These are phyloP conservation scores for Seira ritae DNA, from an alignment of 2,888 invertebrate genomes.

Conservation along the genomic window DNA sequence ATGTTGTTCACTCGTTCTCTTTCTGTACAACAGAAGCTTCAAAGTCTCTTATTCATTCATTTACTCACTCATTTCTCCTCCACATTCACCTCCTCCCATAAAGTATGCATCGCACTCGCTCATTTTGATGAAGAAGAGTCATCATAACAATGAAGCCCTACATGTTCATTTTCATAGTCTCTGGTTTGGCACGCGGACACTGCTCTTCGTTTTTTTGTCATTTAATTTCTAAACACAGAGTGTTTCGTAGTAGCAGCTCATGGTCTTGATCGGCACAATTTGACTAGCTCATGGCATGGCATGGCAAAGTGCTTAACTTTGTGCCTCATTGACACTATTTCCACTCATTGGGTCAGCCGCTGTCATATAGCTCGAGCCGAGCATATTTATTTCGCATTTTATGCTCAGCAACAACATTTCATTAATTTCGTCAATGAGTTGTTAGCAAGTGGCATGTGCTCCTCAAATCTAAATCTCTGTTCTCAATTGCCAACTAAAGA, in stretches of 20 bases:
- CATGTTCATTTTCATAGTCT: not conserved
- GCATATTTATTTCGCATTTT: no score
- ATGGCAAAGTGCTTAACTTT: not conserved
- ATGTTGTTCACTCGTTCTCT: not conserved
- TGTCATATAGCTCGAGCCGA: no score
- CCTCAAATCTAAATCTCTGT: not conserved
- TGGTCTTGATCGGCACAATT: not conserved
- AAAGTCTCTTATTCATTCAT: not conserved
- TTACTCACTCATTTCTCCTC: not conserved
- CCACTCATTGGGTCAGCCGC: not conserved
- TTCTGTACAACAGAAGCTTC: not conserved
- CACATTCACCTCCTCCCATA: not conserved
- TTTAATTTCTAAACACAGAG: no score
- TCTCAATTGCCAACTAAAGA: not conserved
- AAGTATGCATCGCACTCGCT: not conserved
- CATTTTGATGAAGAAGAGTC: not conserved
- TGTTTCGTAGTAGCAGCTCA: not conserved
- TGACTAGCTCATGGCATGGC: not conserved
- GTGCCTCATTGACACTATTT: slow-evolving; percentile 11
- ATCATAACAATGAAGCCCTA: not conserved
- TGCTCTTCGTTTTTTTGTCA: no score
- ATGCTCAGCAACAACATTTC: not conserved
- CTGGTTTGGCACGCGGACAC: no score
- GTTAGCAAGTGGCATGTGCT: not conserved
- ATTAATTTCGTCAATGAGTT: not conserved